Conservation (phyloP, 2,113 vertebrate species). For the Myotis davidii region DNA sequence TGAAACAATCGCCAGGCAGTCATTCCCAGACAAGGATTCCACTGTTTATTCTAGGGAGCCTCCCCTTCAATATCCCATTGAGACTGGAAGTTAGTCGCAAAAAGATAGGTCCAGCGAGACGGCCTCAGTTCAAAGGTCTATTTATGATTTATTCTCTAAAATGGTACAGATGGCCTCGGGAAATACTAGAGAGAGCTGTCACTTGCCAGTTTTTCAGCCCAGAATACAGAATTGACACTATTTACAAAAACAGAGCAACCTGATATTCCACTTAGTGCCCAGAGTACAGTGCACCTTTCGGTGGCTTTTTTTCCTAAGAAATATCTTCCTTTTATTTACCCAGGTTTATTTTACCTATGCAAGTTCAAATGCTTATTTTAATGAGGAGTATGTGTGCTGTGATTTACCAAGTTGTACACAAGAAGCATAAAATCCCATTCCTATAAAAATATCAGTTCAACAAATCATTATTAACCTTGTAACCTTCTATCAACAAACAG, state of each 20-base stretch:
- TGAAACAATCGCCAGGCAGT: slow-evolving; percentile 89
- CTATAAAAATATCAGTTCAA: slow-evolving; percentile 44
- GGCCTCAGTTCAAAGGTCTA: slow-evolving; percentile 78
- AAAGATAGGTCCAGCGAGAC: slow-evolving; percentile 76
- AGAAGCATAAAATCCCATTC: background rate
- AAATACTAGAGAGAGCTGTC: slow-evolving; percentile 67
- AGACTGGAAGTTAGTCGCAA: slow-evolving; percentile 74
- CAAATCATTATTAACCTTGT: slow-evolving; percentile 41
- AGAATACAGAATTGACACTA: slow-evolving; percentile 67
- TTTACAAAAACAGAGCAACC: slow-evolving; percentile 61
- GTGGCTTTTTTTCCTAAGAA: background rate
- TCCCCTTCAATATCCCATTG: slow-evolving; percentile 80
- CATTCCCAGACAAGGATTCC: slow-evolving; percentile 82
- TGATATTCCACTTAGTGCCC: background rate
- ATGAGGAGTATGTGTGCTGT: background rate
- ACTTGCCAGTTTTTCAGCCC: slow-evolving; percentile 55
- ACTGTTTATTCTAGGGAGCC: slow-evolving; percentile 76
- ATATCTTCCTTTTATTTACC: background rate
- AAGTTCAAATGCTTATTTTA: slow-evolving; percentile 4
- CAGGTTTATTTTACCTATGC: background rate
- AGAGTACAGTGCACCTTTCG: background rate
- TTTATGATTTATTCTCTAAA: slow-evolving; percentile 82
- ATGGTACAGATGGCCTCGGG: slow-evolving; percentile 72
- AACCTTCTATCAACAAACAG: slow-evolving; percentile 16
- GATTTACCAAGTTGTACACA: slow-evolving; percentile 24